Evolutionary conservation across 1,140 invertebrate genomes (phyloP).

Genomic region (Phenacoccus solenopsis): DNA sequence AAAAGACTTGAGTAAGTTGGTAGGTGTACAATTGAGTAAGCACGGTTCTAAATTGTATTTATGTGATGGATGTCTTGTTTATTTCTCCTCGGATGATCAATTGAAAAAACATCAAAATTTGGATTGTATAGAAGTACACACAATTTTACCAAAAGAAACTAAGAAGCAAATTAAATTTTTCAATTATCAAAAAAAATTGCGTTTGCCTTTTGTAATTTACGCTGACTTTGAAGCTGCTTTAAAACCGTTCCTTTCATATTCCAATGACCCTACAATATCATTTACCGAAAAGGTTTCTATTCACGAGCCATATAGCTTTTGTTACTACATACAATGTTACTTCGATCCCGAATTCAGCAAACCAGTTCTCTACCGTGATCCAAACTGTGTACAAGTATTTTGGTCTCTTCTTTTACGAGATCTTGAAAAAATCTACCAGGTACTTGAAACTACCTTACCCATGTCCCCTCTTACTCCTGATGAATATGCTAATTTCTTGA

Average conservation of each 20-base stretch:
- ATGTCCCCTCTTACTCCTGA: background rate
- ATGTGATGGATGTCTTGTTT: background rate
- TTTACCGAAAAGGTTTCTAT: background rate
- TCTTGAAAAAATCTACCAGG: background rate
- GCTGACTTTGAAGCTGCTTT: background rate
- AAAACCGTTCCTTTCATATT: background rate
- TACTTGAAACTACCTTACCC: background rate
- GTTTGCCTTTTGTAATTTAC: conserved; percentile 1
- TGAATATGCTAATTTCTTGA: background rate
- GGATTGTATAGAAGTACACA: background rate
- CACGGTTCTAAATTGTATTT: background rate
- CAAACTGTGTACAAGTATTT: background rate
- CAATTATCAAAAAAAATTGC: background rate
- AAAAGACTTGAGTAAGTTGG: background rate
- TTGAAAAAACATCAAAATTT: background rate
- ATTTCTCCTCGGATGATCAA: background rate
- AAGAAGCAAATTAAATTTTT: background rate
- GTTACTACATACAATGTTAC: background rate
- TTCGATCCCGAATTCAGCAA: too few relatives aligned
- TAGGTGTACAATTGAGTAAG: background rate
- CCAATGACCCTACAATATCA: background rate
- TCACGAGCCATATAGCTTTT: background rate
- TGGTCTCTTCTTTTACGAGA: background rate
- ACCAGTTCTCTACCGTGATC: background rate
- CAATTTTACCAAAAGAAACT: background rate